Evolutionary conservation across 2,888 invertebrate species (phyloP).

Genomic region (Thera britannica): DNA sequence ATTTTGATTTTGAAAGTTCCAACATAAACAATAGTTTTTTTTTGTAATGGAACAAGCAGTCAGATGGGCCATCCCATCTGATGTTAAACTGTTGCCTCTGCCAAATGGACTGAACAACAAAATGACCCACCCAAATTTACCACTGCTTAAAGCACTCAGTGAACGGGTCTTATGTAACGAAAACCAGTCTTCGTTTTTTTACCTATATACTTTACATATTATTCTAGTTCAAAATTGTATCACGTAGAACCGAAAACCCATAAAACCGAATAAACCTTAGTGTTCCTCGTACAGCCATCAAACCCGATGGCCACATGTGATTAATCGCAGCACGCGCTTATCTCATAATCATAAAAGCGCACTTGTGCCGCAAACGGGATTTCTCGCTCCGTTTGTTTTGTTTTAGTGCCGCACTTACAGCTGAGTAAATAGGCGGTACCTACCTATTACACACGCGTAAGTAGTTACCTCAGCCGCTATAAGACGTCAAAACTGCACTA

Average conservation of each 20-base stretch:
- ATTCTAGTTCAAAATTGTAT: not conserved
- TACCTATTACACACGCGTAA: not conserved
- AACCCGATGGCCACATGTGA: constrained; percentile 43
- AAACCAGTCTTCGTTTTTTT: too few relatives aligned
- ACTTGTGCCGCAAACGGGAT: constrained; percentile 59
- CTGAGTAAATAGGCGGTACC: constrained; percentile 59
- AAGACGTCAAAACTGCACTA: not conserved
- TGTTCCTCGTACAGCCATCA: constrained; percentile 25
- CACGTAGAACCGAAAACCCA: constrained; percentile 2
- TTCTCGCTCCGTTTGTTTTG: constrained; percentile 67
- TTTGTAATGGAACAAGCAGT: too few relatives aligned
- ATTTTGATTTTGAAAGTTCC: not conserved
- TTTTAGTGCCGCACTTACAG: constrained; percentile 62
- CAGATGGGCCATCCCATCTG: too few relatives aligned
- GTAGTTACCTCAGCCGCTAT: not conserved
- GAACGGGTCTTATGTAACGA: too few relatives aligned
- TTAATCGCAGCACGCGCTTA: constrained; percentile 64
- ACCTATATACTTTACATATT: too few relatives aligned
- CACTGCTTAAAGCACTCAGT: too few relatives aligned
- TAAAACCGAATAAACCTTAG: constrained; percentile 20
- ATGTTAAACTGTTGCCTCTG: too few relatives aligned
- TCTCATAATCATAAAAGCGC: constrained; percentile 71
- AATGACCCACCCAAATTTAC: too few relatives aligned
- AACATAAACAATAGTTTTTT: too few relatives aligned
- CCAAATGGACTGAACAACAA: too few relatives aligned